Evolutionary conservation across 2,113 vertebrate species (phyloP).

Genomic region (Pelmatolapia mariae): DNA sequence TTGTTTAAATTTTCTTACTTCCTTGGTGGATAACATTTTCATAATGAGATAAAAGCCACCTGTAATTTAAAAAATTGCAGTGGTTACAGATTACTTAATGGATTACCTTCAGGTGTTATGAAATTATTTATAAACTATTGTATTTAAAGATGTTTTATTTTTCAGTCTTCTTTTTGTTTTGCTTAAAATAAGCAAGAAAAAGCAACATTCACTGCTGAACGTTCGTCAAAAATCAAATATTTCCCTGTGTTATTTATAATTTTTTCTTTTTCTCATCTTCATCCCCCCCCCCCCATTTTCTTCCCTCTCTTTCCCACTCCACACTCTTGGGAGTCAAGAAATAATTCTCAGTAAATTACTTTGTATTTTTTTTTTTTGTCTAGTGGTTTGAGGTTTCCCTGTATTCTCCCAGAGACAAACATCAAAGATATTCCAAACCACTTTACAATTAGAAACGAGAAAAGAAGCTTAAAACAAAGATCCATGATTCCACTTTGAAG

Average conservation of each 20-base stretch:
- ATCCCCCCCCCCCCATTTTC: not conserved
- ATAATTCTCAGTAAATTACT: conserved; percentile 36
- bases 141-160: not conserved
- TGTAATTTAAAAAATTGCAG: not conserved
- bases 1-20: not conserved
- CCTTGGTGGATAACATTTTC: not conserved
- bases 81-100: not conserved
- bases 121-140: not conserved
- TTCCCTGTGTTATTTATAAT: not conserved
- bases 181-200: not conserved
- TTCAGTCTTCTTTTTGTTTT: not conserved
- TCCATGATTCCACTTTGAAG: conserved; percentile 44
- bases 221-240: not conserved
- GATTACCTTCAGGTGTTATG: not conserved
- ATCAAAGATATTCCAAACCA: conserved; percentile 61
- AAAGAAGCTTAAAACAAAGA: conserved; percentile 45
- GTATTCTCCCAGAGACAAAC: conserved; percentile 55
- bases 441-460: conserved; percentile 53
- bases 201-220: not conserved
- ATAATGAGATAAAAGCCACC: not conserved
- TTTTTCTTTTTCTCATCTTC: not conserved
- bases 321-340: not conserved
- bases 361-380: not conserved
- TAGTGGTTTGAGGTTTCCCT: conserved; percentile 35
- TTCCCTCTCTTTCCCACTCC: not conserved